Percentiles rank a stretch among this genome's conserved stretches.
phyloP scores from a whole-genome alignment of 1,140 invertebrate genomes.

The Brachionus paranguensis region DNA sequence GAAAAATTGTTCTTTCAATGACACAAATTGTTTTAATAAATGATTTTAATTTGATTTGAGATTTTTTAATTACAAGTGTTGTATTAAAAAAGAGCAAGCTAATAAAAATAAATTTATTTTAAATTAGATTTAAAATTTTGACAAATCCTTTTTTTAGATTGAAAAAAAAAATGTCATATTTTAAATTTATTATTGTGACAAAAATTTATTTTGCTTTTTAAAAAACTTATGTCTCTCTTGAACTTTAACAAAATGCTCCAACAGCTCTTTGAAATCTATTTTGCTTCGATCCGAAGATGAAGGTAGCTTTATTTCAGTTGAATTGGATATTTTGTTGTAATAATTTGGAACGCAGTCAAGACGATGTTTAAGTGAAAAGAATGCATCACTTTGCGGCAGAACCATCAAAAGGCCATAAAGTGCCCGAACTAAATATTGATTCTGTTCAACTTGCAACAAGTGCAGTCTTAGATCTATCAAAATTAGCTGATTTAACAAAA shows the following conservation, averaged over 20 bases:
- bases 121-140: too few relatives aligned
- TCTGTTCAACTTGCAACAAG: conserved; percentile 72
- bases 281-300: conserved; percentile 41
- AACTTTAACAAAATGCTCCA: conserved; percentile 63
- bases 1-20: too few relatives aligned
- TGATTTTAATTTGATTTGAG: too few relatives aligned
- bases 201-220: conserved; percentile 41
- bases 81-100: too few relatives aligned
- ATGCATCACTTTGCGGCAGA: conserved; percentile 91
- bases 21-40: too few relatives aligned
- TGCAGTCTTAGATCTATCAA: conserved; percentile 78
- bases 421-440: conserved; percentile 74
- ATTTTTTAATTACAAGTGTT: too few relatives aligned
- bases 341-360: conserved; percentile 74
- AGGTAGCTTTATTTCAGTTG: not conserved
- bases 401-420: conserved; percentile 94
- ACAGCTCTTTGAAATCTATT: conserved; percentile 63
- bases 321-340: not conserved
- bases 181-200: not conserved
- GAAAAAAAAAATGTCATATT: too few relatives aligned
- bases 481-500: not conserved
- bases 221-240: conserved; percentile 63
- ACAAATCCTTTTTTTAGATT: too few relatives aligned
- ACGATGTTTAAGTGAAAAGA: conserved; percentile 75
- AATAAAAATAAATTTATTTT: too few relatives aligned